phyloP scores from a whole-genome alignment of 2,797 vertebrate species.

The Clamator glandarius region DNA sequence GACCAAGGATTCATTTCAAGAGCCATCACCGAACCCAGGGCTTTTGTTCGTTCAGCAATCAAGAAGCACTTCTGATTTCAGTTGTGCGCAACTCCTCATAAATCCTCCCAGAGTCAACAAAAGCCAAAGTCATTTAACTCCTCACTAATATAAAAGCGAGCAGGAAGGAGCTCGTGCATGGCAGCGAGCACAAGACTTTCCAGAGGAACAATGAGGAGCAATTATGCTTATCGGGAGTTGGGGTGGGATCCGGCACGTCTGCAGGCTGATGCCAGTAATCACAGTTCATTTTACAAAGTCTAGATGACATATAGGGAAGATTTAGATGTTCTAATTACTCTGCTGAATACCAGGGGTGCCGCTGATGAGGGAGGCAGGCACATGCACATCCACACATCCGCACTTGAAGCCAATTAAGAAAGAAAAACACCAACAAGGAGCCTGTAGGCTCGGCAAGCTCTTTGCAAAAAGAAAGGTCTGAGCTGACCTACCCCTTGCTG shows the following conservation, averaged over 20 bases:
- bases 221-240: conserved; percentile 13
- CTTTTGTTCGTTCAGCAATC: background rate
- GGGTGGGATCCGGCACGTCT: conserved; percentile 22
- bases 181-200: background rate
- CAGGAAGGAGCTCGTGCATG: background rate
- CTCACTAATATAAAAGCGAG: background rate
- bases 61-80: background rate
- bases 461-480: background rate
- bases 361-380: conserved; percentile 64
- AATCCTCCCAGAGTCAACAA: conserved; percentile 11
- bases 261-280: conserved; percentile 45
- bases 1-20: background rate
- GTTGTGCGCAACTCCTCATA: background rate
- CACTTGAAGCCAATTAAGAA: conserved; percentile 30
- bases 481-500: background rate
- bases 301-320: conserved; percentile 46
- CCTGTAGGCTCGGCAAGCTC: background rate
- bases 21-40: background rate
- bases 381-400: conserved; percentile 21
- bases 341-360: conserved; percentile 40
- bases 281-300: background rate
- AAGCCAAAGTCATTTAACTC: conserved; percentile 18
- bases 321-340: conserved; percentile 66
- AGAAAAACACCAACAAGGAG: conserved; percentile 34
- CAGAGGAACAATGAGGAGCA: conserved; percentile 5